Evolutionary conservation across 2,888 invertebrate genomes (phyloP).

Genomic region (Neoaliturus tenellus): DNA sequence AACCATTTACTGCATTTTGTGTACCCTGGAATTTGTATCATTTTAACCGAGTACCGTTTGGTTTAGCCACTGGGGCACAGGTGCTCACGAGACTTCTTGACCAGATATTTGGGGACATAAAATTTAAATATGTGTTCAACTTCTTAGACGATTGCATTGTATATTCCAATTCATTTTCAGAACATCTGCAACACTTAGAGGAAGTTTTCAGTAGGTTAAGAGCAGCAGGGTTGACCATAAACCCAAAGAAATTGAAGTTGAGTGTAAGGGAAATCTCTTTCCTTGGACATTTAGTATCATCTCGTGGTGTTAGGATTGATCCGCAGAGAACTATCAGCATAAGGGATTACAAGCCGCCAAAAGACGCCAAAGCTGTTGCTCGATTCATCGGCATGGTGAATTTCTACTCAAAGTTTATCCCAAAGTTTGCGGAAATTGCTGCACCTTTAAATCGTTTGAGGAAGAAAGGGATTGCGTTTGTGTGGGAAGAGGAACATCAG

Average conservation of each 20-base stretch:
- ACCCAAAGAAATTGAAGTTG: slow-evolving; percentile 60
- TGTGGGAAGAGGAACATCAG: not conserved
- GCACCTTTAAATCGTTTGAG: not conserved
- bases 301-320: slow-evolving; percentile 57
- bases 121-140: slow-evolving; percentile 58
- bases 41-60: slow-evolving; percentile 57
- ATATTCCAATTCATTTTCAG: slow-evolving; percentile 40
- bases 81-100: slow-evolving; percentile 58
- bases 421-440: slow-evolving; percentile 57
- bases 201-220: slow-evolving; percentile 56
- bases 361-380: slow-evolving; percentile 59
- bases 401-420: slow-evolving; percentile 67
- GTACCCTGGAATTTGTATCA: slow-evolving; percentile 46
- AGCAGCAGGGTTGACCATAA: slow-evolving; percentile 63
- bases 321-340: slow-evolving; percentile 58
- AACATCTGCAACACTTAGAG: slow-evolving; percentile 55
- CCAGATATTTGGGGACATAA: slow-evolving; percentile 54
- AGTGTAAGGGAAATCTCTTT: slow-evolving; percentile 42
- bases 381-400: slow-evolving; percentile 64
- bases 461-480: not conserved
- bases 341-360: slow-evolving; percentile 57
- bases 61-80: slow-evolving; percentile 55
- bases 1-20: slow-evolving; percentile 53
- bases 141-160: slow-evolving; percentile 61
- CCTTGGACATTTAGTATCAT: slow-evolving; percentile 54